A percentile compares a stretch with the other conserved stretches of the same genome.
phyloP scores from a whole-genome alignment of 2,888 invertebrate genomes.

The Calameuta idolon region DNA sequence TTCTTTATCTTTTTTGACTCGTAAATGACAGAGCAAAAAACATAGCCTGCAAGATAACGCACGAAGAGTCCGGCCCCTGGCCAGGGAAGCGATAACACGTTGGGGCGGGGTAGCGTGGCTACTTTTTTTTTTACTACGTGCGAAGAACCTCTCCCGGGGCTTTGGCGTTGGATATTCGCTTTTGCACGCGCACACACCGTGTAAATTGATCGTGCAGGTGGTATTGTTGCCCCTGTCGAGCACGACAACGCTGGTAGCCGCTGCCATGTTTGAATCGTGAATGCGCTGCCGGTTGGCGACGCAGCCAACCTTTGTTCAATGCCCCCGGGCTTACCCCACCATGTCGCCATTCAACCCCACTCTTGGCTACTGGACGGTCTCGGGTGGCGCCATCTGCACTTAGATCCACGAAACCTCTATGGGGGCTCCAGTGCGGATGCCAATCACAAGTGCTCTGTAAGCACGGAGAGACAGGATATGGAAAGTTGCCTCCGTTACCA shows the following conservation, averaged over 20 bases:
- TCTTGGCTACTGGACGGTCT: not conserved
- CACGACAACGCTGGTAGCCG: constrained; percentile 94
- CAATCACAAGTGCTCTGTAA: not conserved
- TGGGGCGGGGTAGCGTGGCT: constrained; percentile 1
- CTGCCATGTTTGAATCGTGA: constrained; percentile 75
- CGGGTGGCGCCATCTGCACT: not conserved
- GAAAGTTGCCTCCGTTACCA: not conserved
- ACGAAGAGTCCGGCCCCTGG: constrained; percentile 5
- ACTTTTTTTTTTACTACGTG: not conserved
- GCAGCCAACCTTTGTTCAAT: constrained; percentile 59
- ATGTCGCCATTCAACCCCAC: not conserved
- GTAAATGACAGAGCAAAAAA: constrained; percentile 5
- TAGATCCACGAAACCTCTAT: not conserved
- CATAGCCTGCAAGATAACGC: constrained; percentile 7
- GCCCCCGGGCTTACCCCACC: constrained; percentile 42
- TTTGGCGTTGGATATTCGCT: constrained; percentile 3
- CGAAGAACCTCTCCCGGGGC: not conserved
- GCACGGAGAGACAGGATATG: not conserved
- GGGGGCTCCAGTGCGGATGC: not conserved
- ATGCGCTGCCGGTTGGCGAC: constrained; percentile 57
- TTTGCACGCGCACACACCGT: constrained; percentile 75
- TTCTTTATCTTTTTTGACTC: not conserved
- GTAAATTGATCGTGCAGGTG: constrained; percentile 95
- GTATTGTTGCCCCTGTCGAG: constrained; percentile 96
- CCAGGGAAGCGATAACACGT: not conserved